Percentiles rank a stretch among this genome's conserved stretches.
These are phyloP conservation scores for Tetraneura akinire DNA, from an alignment of 1,140 invertebrate genomes.

Conservation along the genomic window DNA sequence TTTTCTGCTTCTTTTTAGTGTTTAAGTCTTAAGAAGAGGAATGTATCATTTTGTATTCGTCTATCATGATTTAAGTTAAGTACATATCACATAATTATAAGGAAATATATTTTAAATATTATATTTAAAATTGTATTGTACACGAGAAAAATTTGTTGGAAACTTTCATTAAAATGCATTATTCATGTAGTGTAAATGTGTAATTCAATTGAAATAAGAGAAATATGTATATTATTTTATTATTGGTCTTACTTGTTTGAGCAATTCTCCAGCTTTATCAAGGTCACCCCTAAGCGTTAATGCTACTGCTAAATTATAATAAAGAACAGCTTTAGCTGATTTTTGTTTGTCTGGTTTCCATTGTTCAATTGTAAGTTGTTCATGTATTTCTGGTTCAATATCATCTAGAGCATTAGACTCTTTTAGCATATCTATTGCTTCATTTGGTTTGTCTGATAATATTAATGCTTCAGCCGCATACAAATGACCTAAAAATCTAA, in stretches of 20 bases:
- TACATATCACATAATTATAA: too few relatives aligned
- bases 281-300: constrained; percentile 76
- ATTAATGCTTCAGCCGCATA: constrained; percentile 90
- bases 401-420: constrained; percentile 73
- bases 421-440: constrained; percentile 83
- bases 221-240: background rate
- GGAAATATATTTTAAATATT: background rate
- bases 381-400: constrained; percentile 55
- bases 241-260: constrained; percentile 64
- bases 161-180: too few relatives aligned
- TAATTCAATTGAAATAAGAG: background rate
- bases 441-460: constrained; percentile 76
- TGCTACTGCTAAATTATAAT: constrained; percentile 79
- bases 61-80: too few relatives aligned
- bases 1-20: too few relatives aligned
- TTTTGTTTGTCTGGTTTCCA: constrained; percentile 73
- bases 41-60: too few relatives aligned
- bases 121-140: background rate
- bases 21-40: too few relatives aligned
- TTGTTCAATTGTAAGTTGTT: constrained; percentile 55
- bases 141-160: background rate
- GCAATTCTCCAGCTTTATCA: constrained; percentile 70
- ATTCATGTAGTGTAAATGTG: too few relatives aligned
- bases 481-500: constrained; percentile 79
- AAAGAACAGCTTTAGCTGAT: constrained; percentile 70